These are phyloP conservation scores for Melanerpes formicivorus DNA, from an alignment of 2,113 vertebrate genomes.

Conservation along the genomic window DNA sequence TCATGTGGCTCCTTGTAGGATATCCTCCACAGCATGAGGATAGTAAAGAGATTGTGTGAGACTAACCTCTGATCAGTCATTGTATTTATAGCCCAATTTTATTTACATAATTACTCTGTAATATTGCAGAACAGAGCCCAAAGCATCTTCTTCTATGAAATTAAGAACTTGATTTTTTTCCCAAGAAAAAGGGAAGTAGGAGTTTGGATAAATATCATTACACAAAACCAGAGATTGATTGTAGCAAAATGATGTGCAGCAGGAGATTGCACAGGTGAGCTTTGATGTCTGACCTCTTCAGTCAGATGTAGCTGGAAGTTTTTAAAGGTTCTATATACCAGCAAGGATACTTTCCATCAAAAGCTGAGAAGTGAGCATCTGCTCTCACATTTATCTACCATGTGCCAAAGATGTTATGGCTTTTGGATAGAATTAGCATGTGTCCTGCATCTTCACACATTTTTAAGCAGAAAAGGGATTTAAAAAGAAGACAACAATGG, in stretches of 20 bases:
- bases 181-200: constrained; percentile 14
- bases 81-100: neutral
- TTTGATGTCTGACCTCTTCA: constrained; percentile 24
- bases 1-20: neutral
- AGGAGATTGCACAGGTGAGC: constrained; percentile 42
- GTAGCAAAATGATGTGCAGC: constrained; percentile 28
- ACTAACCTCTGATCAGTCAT: neutral
- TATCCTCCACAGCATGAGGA: neutral
- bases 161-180: neutral
- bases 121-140: neutral
- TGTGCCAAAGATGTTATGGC: neutral
- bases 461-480: neutral
- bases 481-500: neutral
- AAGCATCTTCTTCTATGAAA: neutral
- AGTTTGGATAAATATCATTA: constrained; percentile 47
- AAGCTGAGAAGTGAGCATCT: neutral
- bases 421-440: neutral
- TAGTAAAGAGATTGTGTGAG: neutral
- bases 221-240: constrained; percentile 9
- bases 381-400: neutral
- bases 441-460: neutral
- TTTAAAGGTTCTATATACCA: constrained; percentile 30
- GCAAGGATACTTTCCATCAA: neutral
- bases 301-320: constrained; percentile 16
- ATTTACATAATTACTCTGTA: neutral